Evolutionary conservation across 2,797 vertebrate genomes (phyloP), one percentile per base, ranked within the genome.

Genomic region (Adrianichthys oophorus): DNA sequence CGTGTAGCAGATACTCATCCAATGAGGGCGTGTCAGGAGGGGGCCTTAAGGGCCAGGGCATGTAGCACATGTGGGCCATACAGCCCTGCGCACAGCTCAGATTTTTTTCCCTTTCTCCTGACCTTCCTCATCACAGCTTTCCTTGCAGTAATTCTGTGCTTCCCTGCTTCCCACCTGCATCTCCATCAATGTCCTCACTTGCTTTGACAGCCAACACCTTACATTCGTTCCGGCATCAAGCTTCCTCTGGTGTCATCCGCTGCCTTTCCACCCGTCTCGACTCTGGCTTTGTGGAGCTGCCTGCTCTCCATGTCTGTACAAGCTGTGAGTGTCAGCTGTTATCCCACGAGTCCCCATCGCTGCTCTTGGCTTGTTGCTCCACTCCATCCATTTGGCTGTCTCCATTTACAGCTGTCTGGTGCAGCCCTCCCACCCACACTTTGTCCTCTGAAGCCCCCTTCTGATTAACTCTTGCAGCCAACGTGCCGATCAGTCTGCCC

Each of bases 261-360:
- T 93, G 92, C 80, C 85, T 93, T 48, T 70, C 92, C 80, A 93
- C 91, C 77, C 92, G 92, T 78, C 88, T 93, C 7, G 17, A 90
- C 70, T 82, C 91, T 51, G 82, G 87, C 58, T 93, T 93, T 59
- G 74, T 92, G 4, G 90, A 95, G 70, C 92, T 91, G 0, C 92
- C 92, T 0, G 90, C 92, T 68, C 90, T 95, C 52, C 45, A 17
- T 62, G 4, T 86, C 93, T 78, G 92, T 92, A 91, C 92, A 91
- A 70, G 84, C 85, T 70, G 94, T 93, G 82, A 92, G 78, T 71
- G 70, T 86, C 78, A 80, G 78, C 76, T 82, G 78, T 65, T 73
- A 70, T 54, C 62, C 54, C 68, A 54, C 72, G 75, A 65, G 52
- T 69, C 68, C 61, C 43, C 16, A 37, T 62, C 59, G 54, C 58